Percentiles rank a stretch among this genome's conserved stretches.
These are phyloP conservation scores for Cistogaster globosa DNA, from an alignment of 2,888 invertebrate genomes.

Conservation along the genomic window DNA sequence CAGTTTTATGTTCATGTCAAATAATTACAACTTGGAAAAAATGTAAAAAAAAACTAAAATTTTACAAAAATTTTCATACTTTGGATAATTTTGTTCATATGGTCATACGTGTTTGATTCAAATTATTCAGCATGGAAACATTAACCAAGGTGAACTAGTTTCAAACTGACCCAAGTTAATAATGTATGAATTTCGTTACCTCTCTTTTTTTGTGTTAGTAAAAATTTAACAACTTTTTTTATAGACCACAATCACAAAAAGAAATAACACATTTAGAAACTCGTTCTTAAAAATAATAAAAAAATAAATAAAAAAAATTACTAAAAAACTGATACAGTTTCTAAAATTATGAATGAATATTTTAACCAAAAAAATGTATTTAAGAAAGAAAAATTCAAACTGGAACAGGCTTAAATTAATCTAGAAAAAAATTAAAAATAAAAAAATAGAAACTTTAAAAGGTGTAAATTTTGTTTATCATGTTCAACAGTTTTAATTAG, in stretches of 20 bases:
- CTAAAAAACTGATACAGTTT: constrained; percentile 47
- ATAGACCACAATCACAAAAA: constrained; percentile 5
- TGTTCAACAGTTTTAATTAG: constrained; percentile 37
- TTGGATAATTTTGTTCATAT: constrained; percentile 24
- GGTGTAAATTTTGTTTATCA: constrained; percentile 61
- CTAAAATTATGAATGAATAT: constrained; percentile 65
- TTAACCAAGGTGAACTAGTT: constrained; percentile 70
- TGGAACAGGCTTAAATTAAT: constrained; percentile 19
- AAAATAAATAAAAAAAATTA: too few species aligned
- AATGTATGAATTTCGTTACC: constrained; percentile 26
- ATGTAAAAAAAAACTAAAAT: constrained; percentile 12
- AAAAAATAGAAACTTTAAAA: constrained; percentile 8
- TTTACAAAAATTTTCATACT: neutral
- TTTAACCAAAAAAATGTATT: constrained; percentile 7
- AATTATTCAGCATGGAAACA: constrained; percentile 69
- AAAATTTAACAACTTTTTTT: constrained; percentile 35
- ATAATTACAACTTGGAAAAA: constrained; percentile 68
- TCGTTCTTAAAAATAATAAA: constrained; percentile 33
- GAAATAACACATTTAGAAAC: constrained; percentile 20
- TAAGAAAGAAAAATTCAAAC: constrained; percentile 33
- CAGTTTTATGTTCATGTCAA: constrained; percentile 67
- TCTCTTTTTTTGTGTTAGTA: constrained; percentile 6
- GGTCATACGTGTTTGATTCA: constrained; percentile 11
- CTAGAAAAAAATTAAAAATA: neutral
- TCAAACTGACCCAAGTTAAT: constrained; percentile 20